These are phyloP conservation scores for Drosophila sulfurigaster DNA, from an alignment of 1,140 invertebrate species.

Conservation along the genomic window DNA sequence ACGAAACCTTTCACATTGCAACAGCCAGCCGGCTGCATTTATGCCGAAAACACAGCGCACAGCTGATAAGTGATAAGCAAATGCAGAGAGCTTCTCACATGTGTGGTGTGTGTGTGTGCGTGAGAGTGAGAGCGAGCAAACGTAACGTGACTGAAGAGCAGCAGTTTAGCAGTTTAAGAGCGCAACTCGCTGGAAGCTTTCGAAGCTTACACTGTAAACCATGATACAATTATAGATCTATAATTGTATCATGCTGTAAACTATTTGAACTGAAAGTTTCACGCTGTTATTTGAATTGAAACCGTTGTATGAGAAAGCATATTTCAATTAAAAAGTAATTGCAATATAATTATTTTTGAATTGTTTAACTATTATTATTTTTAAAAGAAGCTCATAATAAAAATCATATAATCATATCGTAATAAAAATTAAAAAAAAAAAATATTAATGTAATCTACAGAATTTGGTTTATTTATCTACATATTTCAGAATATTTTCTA, in stretches of 20 bases:
- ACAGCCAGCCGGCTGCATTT: slow-evolving; percentile 56
- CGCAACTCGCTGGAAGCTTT: slow-evolving; percentile 20
- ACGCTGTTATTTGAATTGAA: background rate
- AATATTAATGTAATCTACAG: too few species aligned
- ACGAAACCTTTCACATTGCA: slow-evolving; percentile 38
- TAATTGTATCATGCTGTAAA: too few species aligned
- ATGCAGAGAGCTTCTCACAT: background rate
- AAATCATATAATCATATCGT: too few species aligned
- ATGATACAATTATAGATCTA: too few species aligned
- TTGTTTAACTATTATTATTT: too few species aligned
- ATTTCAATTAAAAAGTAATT: background rate
- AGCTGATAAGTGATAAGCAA: slow-evolving; percentile 79
- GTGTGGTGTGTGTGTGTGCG: background rate
- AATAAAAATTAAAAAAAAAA: too few species aligned
- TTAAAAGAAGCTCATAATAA: too few species aligned
- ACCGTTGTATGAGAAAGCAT: too few species aligned
- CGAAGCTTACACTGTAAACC: slow-evolving; percentile 50
- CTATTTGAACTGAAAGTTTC: slow-evolving; percentile 7
- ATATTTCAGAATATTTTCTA: too few species aligned
- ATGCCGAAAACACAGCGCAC: slow-evolving; percentile 44
- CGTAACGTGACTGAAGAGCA: slow-evolving; percentile 16
- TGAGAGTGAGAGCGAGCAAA: slow-evolving; percentile 1
- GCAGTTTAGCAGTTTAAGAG: slow-evolving; percentile 22
- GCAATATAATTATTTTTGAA: background rate
- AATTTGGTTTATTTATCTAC: too few species aligned